Percentiles rank a stretch among this genome's conserved stretches.
These are phyloP conservation scores for Stomorhina lunata DNA, from an alignment of 2,888 invertebrate genomes.

Conservation along the genomic window DNA sequence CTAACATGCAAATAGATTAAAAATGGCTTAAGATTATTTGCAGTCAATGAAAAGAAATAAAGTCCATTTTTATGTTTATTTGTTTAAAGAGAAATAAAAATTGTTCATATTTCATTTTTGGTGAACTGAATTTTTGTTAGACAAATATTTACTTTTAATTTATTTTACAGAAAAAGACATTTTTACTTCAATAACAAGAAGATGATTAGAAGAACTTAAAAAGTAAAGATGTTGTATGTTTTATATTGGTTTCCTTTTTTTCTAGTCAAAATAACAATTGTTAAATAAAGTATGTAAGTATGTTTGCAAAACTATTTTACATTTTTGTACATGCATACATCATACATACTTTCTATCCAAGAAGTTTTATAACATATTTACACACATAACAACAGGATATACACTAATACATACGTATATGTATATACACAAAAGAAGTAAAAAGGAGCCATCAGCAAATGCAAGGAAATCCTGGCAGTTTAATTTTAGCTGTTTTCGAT, in stretches of 20 bases:
- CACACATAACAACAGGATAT: too few relatives aligned
- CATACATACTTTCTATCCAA: not conserved
- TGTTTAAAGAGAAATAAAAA: not conserved
- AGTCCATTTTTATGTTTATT: not conserved
- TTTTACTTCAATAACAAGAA: not conserved
- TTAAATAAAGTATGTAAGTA: conserved; percentile 3
- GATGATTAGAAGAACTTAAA: not conserved
- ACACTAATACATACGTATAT: too few relatives aligned
- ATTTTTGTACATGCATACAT: too few relatives aligned
- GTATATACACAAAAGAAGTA: not conserved
- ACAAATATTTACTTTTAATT: conserved; percentile 62
- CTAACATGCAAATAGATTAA: conserved; percentile 15
- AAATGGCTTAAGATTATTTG: conserved; percentile 10
- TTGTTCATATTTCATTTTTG: conserved; percentile 1
- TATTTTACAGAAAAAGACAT: conserved; percentile 33
- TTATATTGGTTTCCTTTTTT: not conserved
- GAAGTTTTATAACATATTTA: not conserved
- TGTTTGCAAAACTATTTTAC: conserved; percentile 39
- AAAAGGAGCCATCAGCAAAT: not conserved
- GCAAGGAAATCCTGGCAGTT: not conserved
- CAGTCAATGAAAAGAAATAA: conserved; percentile 16
- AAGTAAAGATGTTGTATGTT: not conserved
- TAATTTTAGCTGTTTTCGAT: too few relatives aligned
- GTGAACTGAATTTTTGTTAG: conserved; percentile 32
- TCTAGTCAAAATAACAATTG: conserved; percentile 18